Conservation (phyloP, 2,113 vertebrate species). For the Misgurnus mizolepis region DNA sequence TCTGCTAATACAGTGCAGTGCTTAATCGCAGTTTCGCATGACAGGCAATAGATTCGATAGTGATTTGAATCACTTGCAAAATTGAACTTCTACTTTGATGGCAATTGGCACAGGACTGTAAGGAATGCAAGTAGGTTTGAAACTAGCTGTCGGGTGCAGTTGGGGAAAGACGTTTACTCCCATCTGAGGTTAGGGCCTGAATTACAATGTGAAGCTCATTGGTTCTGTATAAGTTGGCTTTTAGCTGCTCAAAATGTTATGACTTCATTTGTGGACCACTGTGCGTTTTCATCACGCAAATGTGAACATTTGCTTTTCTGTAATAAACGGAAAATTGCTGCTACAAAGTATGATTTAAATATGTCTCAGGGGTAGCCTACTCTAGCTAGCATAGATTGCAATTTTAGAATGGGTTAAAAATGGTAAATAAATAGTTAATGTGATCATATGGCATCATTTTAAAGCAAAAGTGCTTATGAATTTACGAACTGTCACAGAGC, state of each 20-base stretch:
- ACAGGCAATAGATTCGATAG: slow-evolving; percentile 31
- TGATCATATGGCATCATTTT: neutral
- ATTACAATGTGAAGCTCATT: slow-evolving; percentile 27
- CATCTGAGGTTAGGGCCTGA: slow-evolving; percentile 8
- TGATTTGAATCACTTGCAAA: slow-evolving; percentile 35
- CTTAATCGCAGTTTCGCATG: slow-evolving; percentile 17
- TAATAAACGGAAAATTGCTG: neutral
- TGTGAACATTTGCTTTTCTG: neutral
- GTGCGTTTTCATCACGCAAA: neutral
- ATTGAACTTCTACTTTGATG: slow-evolving; percentile 25
- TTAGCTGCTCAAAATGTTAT: slow-evolving; percentile 3
- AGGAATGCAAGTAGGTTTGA: slow-evolving; percentile 8
- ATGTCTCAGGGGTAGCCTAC: no score
- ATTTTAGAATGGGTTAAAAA: neutral
- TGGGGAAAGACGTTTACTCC: slow-evolving; percentile 23
- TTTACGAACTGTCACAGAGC: neutral
- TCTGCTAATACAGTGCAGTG: neutral
- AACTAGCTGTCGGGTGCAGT: slow-evolving; percentile 24
- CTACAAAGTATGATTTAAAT: neutral
- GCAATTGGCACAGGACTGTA: neutral
- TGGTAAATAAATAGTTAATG: neutral
- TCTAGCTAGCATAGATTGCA: neutral
- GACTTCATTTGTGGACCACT: neutral
- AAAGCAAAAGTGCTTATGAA: neutral
- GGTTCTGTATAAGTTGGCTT: neutral